Conservation (phyloP, 2,888 invertebrate genomes). For the Melinaea marsaeus region DNA sequence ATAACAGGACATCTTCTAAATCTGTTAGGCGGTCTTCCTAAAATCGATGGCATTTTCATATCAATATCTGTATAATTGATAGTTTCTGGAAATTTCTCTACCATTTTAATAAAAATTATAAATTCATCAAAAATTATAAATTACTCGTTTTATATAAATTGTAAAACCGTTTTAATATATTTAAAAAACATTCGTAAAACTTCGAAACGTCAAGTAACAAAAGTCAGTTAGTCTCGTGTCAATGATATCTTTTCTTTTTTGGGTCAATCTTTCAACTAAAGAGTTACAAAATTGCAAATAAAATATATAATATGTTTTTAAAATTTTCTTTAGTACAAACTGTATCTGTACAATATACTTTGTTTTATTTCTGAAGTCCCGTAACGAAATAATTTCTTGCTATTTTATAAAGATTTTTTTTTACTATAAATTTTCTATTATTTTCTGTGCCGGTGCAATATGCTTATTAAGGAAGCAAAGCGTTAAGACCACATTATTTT, state of each 20-base stretch:
- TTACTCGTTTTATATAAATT: neutral
- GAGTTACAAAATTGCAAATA: too few species aligned
- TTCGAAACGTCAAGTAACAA: slow-evolving; percentile 39
- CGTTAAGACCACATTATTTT: too few species aligned
- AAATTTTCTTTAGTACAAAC: too few species aligned
- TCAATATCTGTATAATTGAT: slow-evolving; percentile 38
- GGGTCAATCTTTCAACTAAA: too few species aligned
- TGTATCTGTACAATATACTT: too few species aligned
- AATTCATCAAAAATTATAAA: neutral
- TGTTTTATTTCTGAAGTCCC: too few species aligned
- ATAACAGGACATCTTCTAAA: slow-evolving; percentile 46
- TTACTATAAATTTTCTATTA: too few species aligned
- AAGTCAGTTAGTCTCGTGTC: slow-evolving; percentile 37
- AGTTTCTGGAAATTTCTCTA: slow-evolving; percentile 27
- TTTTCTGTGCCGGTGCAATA: too few species aligned
- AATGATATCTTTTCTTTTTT: neutral
- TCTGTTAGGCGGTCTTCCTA: slow-evolving; percentile 31
- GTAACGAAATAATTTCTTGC: too few species aligned
- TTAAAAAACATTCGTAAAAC: slow-evolving; percentile 8
- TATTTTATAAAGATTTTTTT: too few species aligned
- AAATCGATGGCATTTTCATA: slow-evolving; percentile 34
- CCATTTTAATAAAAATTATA: slow-evolving; percentile 14
- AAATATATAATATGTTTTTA: too few species aligned
- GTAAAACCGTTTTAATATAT: neutral
- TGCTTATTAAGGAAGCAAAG: too few species aligned